Conservation (phyloP, 1,140 invertebrate species). For the Delia radicum region DNA sequence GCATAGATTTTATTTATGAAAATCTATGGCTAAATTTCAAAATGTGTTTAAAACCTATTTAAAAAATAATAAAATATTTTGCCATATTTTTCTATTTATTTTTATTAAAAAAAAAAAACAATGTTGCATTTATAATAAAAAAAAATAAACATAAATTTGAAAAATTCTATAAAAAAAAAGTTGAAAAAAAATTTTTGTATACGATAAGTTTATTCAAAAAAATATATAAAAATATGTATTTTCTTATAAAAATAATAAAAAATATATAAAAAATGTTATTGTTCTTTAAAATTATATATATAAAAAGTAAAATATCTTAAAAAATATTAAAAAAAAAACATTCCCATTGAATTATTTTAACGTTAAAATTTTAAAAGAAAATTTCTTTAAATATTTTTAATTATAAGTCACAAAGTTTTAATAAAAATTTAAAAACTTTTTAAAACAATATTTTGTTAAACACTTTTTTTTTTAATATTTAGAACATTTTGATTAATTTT, state of each 20-base stretch:
- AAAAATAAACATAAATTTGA: background rate
- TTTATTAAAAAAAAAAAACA: constrained; percentile 2
- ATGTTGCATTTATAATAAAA: constrained; percentile 26
- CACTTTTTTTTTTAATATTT: background rate
- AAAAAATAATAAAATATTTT: constrained; percentile 35
- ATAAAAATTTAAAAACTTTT: too few species aligned
- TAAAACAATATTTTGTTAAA: too few species aligned
- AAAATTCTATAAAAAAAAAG: background rate
- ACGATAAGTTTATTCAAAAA: constrained; percentile 13
- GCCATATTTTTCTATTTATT: constrained; percentile 47
- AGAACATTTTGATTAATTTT: background rate
- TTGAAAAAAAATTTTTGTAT: constrained; percentile 34
- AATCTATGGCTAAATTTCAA: constrained; percentile 52
- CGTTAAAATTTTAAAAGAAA: background rate
- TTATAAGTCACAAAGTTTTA: constrained; percentile 10
- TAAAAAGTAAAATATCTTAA: too few species aligned
- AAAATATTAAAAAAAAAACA: constrained; percentile 13
- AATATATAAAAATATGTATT: background rate
- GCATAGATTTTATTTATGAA: constrained; percentile 53
- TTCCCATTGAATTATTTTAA: constrained; percentile 16
- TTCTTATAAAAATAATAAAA: background rate
- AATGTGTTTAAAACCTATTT: constrained; percentile 37
- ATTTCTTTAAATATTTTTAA: background rate
- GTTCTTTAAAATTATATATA: background rate
- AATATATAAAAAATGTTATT: background rate